Percentiles rank a stretch among this genome's conserved stretches.
Evolutionary conservation across 35 echinoderm and acorn worm genomes (phyloP).

Genomic region (Lytechinus variegatus): DNA sequence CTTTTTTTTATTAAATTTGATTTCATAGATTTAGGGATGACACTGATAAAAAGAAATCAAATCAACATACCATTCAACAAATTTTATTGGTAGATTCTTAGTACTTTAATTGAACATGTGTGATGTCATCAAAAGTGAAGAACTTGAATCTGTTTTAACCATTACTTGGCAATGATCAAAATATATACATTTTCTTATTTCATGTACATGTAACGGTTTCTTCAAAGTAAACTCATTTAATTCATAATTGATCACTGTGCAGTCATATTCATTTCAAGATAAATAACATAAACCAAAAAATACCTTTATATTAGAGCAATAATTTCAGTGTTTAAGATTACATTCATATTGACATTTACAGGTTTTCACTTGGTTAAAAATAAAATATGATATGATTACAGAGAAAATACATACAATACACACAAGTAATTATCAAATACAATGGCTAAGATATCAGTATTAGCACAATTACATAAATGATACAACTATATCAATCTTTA

Average conservation of each 20-base stretch:
- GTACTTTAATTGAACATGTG: background rate
- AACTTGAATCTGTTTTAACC: background rate
- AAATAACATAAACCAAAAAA: background rate
- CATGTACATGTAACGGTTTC: background rate
- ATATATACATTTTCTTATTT: background rate
- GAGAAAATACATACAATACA: background rate
- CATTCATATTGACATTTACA: background rate
- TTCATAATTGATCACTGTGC: background rate
- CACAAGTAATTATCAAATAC: background rate
- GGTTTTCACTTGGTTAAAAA: background rate
- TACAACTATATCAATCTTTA: background rate
- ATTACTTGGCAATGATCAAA: conserved; percentile 13
- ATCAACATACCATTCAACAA: background rate
- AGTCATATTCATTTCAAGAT: background rate
- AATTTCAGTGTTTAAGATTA: background rate
- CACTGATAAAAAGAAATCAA: background rate
- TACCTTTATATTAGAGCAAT: background rate
- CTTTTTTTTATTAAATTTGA: background rate
- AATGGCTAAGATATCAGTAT: background rate
- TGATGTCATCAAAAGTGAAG: background rate
- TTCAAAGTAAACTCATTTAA: background rate
- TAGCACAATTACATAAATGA: background rate
- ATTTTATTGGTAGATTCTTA: background rate
- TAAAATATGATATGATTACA: background rate
- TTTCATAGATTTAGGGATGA: background rate